Base-by-base conservation (phyloP, 2,797 vertebrate species). In the Remorina albescens region DNA sequence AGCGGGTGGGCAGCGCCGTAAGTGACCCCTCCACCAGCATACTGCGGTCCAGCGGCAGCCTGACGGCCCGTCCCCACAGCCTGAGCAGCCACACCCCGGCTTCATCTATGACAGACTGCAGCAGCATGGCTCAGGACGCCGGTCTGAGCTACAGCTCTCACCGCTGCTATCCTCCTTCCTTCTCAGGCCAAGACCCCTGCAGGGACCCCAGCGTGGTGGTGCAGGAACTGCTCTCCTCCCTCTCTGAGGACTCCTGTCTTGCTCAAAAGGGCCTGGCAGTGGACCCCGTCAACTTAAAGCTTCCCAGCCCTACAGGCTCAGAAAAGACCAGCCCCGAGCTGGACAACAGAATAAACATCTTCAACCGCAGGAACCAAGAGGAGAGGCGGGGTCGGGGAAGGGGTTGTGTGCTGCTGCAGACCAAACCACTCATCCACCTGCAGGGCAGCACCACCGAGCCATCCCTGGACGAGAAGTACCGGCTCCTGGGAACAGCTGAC, bases 161-260 rank as follows among this genome's bases (percentile, higher is more conserved):
- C 28, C 88, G 70, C 80, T 89, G 86, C 71, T 82, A 83, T 68
- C 86, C 83, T 16, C 79, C 91, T 30, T 67, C 88, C 76, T 76
- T 90, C 90, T 90, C 88, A 69, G 85, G 83, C 72, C 83, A 76
- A 82, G 86, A 85, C 51, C 76, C 83, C 69, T 87, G 86, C 82
- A 88, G 58, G 12, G 89, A 88, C 77, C 94, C 93, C 61, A 95
- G 90, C 0, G 68, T 90, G 1, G 85, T 93, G 65, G 96, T 96
- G 68, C 96, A 96, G 92, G 96, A 98, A 92, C 94, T 99, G 55
- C 93, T 97, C 26, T 97, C 94, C 0, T 97, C 97, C 6, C 93
- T 97, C 47, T 96, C 97, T 0, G 96, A 97, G 72, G 97, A 97
- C 78, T 92, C 96, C 5, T 95, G 96, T 78, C 91, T 96, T 15